Percentiles rank a stretch among this genome's conserved stretches.
These are phyloP conservation scores for Linnaemya tessellans DNA, from an alignment of 2,888 invertebrate genomes.

Conservation along the genomic window DNA sequence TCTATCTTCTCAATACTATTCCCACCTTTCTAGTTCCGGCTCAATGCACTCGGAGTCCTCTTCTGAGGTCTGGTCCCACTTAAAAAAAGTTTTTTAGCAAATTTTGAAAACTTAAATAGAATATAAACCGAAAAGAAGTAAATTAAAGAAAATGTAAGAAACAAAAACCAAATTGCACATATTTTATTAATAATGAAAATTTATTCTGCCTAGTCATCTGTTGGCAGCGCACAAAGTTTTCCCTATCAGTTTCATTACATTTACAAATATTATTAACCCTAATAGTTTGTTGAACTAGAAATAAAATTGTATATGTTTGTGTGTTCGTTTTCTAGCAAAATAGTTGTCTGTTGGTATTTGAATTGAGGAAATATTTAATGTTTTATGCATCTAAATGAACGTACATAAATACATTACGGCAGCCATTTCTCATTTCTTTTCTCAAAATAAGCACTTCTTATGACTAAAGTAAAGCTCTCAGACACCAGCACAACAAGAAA, in stretches of 20 bases:
- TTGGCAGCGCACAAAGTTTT: neutral
- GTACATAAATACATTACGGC: conserved; percentile 4
- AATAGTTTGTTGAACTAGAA: conserved; percentile 4
- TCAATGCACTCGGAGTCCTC: no score
- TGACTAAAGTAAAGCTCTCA: neutral
- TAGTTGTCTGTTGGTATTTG: conserved; percentile 35
- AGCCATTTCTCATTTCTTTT: conserved; percentile 11
- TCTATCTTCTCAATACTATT: no score
- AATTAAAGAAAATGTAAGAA: no score
- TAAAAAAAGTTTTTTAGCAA: no score
- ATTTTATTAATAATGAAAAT: neutral
- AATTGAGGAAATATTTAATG: conserved; percentile 63
- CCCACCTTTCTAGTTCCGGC: no score
- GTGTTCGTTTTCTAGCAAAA: neutral
- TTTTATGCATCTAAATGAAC: conserved; percentile 38
- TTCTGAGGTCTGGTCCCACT: no score
- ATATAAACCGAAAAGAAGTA: no score
- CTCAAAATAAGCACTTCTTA: neutral
- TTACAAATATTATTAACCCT: conserved; percentile 1
- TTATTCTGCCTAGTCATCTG: neutral
- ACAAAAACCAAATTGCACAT: no score
- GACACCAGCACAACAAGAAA: neutral
- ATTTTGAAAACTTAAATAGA: no score
- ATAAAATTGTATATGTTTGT: neutral
- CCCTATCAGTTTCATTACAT: neutral